Percentiles rank a stretch among this genome's conserved stretches.
phyloP scores from a whole-genome alignment of 2,113 vertebrate species.

The Oxygymnocypris stewartii region DNA sequence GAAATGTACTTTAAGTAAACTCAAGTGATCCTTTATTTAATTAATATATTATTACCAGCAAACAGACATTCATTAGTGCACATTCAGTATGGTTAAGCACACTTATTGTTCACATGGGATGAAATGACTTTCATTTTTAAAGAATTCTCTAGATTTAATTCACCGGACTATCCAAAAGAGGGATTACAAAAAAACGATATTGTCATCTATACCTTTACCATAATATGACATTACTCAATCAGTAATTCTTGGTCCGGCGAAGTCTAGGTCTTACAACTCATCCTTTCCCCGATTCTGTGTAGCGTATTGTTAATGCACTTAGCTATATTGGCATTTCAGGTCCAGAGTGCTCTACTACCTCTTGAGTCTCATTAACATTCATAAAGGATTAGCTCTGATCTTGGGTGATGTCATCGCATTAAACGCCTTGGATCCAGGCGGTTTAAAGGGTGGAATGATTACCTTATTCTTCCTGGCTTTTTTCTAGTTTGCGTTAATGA shows the following conservation, averaged over 20 bases:
- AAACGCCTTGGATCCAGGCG: slow-evolving; percentile 29
- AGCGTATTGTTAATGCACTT: slow-evolving; percentile 21
- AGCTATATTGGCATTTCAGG: slow-evolving; percentile 39
- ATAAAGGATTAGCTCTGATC: slow-evolving; percentile 44
- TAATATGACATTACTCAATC: neutral
- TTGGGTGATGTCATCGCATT: slow-evolving; percentile 39
- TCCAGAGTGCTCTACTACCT: slow-evolving; percentile 12
- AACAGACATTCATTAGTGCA: too few relatives aligned
- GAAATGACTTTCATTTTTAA: neutral
- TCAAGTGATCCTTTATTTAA: too few relatives aligned
- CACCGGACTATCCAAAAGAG: neutral
- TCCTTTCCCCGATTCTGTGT: neutral
- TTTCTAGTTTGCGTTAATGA: slow-evolving; percentile 37
- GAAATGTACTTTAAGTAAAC: too few relatives aligned
- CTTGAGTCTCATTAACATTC: slow-evolving; percentile 44
- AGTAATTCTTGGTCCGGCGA: neutral
- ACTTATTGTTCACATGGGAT: too few relatives aligned
- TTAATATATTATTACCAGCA: too few relatives aligned
- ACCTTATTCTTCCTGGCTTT: slow-evolving; percentile 30
- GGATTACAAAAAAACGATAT: neutral
- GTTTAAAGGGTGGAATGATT: slow-evolving; percentile 17
- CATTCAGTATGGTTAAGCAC: too few relatives aligned
- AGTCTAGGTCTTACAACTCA: neutral
- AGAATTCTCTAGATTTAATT: neutral
- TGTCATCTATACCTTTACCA: neutral